Conservation (phyloP, 2,113 vertebrate genomes). For the Crotalus helleri region DNA sequence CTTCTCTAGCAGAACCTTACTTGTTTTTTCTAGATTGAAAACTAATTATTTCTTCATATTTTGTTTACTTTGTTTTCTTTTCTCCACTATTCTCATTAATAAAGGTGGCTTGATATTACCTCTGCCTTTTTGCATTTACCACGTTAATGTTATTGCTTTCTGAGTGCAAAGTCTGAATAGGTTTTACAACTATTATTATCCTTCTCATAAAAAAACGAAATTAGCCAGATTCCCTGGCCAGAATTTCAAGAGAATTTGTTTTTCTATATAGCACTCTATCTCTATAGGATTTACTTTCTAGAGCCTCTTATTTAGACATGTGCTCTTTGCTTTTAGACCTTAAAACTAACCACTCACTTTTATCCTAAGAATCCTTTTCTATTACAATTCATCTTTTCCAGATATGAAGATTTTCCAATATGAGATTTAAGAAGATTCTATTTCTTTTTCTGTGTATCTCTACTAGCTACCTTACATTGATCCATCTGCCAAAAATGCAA, state of each 20-base stretch:
- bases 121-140: not conserved
- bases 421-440: slow-evolving; percentile 13
- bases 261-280: not conserved
- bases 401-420: slow-evolving; percentile 20
- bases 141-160: not conserved
- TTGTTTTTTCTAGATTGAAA: not conserved
- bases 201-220: not conserved
- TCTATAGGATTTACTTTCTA: slow-evolving; percentile 19
- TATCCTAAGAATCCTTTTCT: not conserved
- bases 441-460: not conserved
- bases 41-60: not conserved
- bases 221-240: not conserved
- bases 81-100: not conserved
- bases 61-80: not conserved
- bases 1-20: not conserved
- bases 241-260: not conserved
- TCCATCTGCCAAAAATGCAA: not conserved
- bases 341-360: slow-evolving; percentile 6
- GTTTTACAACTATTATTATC: not conserved
- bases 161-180: not conserved
- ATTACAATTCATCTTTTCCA: slow-evolving; percentile 12
- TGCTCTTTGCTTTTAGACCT: slow-evolving; percentile 11
- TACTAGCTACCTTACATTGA: not conserved
- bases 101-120: not conserved
- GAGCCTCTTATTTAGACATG: not conserved